phyloP scores from a whole-genome alignment of 2,888 invertebrate species.

The Allygus modestus region DNA sequence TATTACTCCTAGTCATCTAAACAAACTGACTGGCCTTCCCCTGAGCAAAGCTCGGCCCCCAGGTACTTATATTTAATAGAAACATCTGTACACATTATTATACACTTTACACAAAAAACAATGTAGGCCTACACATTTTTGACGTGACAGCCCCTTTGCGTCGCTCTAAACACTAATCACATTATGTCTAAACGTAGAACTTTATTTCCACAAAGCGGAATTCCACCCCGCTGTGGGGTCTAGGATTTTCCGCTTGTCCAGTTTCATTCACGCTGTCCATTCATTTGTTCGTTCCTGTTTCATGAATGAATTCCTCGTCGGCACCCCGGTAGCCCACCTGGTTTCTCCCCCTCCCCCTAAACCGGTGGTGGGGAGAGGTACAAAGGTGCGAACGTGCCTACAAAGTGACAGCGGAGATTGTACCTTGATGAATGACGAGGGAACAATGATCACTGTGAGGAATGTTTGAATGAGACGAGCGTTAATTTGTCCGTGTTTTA shows the following conservation, averaged over 20 bases:
- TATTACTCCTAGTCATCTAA: too few species aligned
- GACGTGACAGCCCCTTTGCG: too few species aligned
- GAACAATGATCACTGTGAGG: not conserved
- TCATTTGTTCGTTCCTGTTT: slow-evolving; percentile 14
- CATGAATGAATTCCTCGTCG: not conserved
- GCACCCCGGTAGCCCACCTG: slow-evolving; percentile 1
- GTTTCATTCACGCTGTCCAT: slow-evolving; percentile 13
- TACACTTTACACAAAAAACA: too few species aligned
- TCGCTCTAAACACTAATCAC: too few species aligned
- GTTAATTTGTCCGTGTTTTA: not conserved
- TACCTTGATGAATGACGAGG: slow-evolving; percentile 2
- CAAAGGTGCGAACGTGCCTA: slow-evolving; percentile 29
- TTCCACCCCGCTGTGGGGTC: not conserved
- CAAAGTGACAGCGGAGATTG: slow-evolving; percentile 18
- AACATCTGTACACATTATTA: too few species aligned
- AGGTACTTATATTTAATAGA: too few species aligned
- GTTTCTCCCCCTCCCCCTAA: not conserved
- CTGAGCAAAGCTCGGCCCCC: too few species aligned
- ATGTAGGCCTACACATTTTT: too few species aligned
- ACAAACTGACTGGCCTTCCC: too few species aligned
- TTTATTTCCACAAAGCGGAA: not conserved
- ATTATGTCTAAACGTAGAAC: too few species aligned
- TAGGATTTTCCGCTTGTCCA: not conserved
- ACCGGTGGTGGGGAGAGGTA: not conserved
- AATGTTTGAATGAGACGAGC: not conserved